Conservation (phyloP, 2,113 vertebrate species). For the Dipodomys stephensi region DNA sequence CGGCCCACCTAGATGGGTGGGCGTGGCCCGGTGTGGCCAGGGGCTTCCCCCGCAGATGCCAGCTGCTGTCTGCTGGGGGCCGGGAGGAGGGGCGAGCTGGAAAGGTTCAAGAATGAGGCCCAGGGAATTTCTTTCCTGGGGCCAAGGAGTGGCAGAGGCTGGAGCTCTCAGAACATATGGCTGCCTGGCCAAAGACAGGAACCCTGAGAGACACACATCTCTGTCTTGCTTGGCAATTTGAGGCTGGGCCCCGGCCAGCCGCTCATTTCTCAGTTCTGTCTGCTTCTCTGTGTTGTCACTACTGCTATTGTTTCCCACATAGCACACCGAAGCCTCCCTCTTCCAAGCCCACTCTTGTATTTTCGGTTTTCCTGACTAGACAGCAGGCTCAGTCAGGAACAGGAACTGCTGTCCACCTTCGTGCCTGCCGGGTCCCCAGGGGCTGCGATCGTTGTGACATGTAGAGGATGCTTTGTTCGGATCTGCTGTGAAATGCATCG, state of each 20-base stretch:
- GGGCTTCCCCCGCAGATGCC: neutral
- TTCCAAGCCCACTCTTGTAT: neutral
- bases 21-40: conserved; percentile 21
- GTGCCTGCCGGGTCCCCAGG: neutral
- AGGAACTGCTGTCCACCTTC: neutral
- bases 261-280: conserved; percentile 66
- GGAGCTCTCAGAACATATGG: conserved; percentile 38
- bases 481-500: neutral
- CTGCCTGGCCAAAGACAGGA: neutral
- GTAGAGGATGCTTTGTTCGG: neutral
- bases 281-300: neutral
- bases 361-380: neutral
- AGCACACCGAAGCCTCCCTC: neutral
- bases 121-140: neutral
- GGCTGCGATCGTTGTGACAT: neutral
- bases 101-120: neutral
- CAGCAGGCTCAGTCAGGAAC: neutral
- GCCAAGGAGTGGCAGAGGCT: neutral
- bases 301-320: neutral
- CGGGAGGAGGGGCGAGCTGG: neutral
- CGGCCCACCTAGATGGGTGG: conserved; percentile 47
- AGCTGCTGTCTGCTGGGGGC: conserved; percentile 9
- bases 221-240: conserved; percentile 54
- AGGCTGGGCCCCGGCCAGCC: conserved; percentile 56
- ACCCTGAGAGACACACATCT: conserved; percentile 38